A percentile compares a stretch with the other conserved stretches of the same genome.
phyloP scores from a whole-genome alignment of 2,888 invertebrate species.

The Drosophila cyrtoloma region DNA sequence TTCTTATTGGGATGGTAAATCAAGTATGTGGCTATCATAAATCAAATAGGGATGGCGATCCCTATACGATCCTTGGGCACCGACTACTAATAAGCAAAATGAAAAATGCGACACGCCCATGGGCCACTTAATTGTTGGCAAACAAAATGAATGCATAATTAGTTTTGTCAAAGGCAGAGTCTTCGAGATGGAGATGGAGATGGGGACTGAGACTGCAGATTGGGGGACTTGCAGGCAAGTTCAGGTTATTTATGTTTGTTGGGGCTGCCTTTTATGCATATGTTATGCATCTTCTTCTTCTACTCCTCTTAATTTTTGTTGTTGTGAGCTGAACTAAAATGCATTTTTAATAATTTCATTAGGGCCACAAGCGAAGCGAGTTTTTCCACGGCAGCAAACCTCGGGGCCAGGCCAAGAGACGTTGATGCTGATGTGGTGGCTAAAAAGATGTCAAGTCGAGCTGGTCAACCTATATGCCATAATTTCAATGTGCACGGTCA shows the following conservation, averaged over 20 bases:
- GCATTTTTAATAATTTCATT: slow-evolving; percentile 81
- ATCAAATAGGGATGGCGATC: slow-evolving; percentile 60
- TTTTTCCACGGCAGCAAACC: slow-evolving; percentile 8
- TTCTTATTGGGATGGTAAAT: slow-evolving; percentile 43
- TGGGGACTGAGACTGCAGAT: neutral
- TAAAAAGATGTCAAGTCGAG: slow-evolving; percentile 37
- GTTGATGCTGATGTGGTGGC: slow-evolving; percentile 14
- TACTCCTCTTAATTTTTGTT: slow-evolving; percentile 31
- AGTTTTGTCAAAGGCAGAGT: slow-evolving; percentile 62
- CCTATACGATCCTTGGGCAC: slow-evolving; percentile 32
- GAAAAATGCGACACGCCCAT: slow-evolving; percentile 75
- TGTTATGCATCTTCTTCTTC: slow-evolving; percentile 42
- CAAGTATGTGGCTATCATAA: slow-evolving; percentile 61
- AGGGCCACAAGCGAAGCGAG: slow-evolving; percentile 65
- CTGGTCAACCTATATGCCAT: slow-evolving; percentile 75
- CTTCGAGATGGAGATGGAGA: neutral
- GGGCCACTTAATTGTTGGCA: slow-evolving; percentile 78
- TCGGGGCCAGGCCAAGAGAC: slow-evolving; percentile 20
- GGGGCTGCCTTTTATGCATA: slow-evolving; percentile 54
- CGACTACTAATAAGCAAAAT: slow-evolving; percentile 78
- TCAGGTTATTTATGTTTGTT: slow-evolving; percentile 65
- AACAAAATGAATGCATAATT: slow-evolving; percentile 80
- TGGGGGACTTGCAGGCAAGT: slow-evolving; percentile 12
- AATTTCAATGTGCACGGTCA: slow-evolving; percentile 68
- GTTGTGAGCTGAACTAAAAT: slow-evolving; percentile 56